A percentile compares a stretch with the other conserved stretches of the same genome.
Evolutionary conservation across 30 jellyfish, hydroid and myxozoan genomes (phyloP).

Genomic region (Pseudorhiza aurosa): DNA sequence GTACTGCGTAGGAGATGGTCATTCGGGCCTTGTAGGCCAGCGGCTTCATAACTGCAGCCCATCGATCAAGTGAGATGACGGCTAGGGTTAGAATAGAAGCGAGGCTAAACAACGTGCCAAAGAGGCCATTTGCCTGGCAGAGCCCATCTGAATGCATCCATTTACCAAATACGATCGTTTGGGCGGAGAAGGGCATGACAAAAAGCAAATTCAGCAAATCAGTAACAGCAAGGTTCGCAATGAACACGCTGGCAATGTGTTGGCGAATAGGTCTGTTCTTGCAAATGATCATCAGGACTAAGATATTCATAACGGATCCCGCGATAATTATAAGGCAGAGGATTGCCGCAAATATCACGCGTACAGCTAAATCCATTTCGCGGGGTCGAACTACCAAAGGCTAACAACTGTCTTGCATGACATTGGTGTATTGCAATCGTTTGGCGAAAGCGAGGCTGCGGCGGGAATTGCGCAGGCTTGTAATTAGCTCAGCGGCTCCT

Average conservation of each 20-base stretch:
- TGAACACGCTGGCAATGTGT: conserved; percentile 72
- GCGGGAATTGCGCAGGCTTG: too few relatives aligned
- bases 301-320: conserved; percentile 60
- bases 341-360: conserved; percentile 33
- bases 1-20: conserved; percentile 74
- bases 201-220: conserved; percentile 71
- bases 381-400: not conserved
- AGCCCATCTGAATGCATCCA: conserved; percentile 53
- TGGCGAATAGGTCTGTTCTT: conserved; percentile 70
- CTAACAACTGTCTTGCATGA: too few relatives aligned
- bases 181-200: conserved; percentile 88
- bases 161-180: conserved; percentile 9
- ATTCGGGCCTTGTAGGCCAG: conserved; percentile 78
- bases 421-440: too few relatives aligned
- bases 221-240: conserved; percentile 71
- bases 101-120: conserved; percentile 72
- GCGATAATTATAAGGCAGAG: conserved; percentile 40
- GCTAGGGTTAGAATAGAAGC: conserved; percentile 86
- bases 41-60: conserved; percentile 93
- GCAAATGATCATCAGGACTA: conserved; percentile 64
- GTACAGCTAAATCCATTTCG: conserved; percentile 13
- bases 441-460: too few relatives aligned
- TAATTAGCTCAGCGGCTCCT: too few relatives aligned
- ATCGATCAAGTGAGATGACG: conserved; percentile 79
- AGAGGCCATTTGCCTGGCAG: conserved; percentile 54